Percentiles rank a stretch among this genome's conserved stretches.
phyloP scores from a whole-genome alignment of 2,113 vertebrate genomes.

The Arothron firmamentum region DNA sequence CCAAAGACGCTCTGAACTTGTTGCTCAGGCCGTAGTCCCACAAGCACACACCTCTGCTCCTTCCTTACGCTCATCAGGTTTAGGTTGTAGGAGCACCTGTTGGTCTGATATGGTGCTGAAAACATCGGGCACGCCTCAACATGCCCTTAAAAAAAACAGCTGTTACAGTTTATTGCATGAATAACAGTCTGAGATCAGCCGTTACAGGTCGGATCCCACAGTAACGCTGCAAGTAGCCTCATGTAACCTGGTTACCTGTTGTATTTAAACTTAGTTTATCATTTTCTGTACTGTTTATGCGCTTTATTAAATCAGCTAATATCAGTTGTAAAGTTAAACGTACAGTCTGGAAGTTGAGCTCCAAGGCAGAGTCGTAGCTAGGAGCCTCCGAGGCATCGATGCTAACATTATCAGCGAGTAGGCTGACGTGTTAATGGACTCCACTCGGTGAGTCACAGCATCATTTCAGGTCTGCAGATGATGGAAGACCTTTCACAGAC shows the following conservation, averaged over 20 bases:
- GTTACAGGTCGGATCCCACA: too few species aligned
- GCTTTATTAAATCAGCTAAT: too few species aligned
- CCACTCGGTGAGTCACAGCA: constrained; percentile 45
- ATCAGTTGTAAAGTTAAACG: too few species aligned
- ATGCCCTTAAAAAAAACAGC: constrained; percentile 32
- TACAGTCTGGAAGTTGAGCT: neutral
- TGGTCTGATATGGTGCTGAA: constrained; percentile 20
- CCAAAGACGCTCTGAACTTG: constrained; percentile 9
- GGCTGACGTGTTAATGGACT: constrained; percentile 39
- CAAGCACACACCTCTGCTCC: neutral
- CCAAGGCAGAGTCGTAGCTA: constrained; percentile 5
- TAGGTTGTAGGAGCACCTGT: constrained; percentile 38
- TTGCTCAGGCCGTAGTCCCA: constrained; percentile 9
- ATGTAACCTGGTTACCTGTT: too few species aligned
- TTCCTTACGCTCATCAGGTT: constrained; percentile 19
- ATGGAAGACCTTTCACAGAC: constrained; percentile 1
- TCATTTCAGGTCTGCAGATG: constrained; percentile 21
- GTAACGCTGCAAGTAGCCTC: too few species aligned
- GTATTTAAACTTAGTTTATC: too few species aligned
- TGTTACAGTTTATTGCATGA: neutral
- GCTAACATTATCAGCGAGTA: constrained; percentile 31
- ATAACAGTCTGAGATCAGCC: too few species aligned
- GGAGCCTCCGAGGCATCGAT: constrained; percentile 29
- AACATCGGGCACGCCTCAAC: constrained; percentile 58
- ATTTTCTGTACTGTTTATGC: too few species aligned